phyloP scores from a whole-genome alignment of 2,797 vertebrate species.

The Lithobates sylvaticus region DNA sequence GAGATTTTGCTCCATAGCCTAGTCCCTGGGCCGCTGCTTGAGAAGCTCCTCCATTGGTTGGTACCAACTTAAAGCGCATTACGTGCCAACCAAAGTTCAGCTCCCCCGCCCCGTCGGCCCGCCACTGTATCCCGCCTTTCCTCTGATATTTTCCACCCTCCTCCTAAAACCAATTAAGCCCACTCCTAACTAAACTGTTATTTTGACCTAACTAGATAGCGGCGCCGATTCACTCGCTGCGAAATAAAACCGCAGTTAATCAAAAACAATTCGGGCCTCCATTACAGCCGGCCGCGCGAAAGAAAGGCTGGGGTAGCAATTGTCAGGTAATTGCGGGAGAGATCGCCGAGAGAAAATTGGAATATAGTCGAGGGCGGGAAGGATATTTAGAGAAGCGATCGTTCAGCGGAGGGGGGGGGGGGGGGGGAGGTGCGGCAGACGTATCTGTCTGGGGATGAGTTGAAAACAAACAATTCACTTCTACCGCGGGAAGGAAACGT shows the following conservation, averaged over 20 bases:
- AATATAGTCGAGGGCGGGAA: conserved; percentile 56
- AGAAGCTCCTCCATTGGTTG: too few species aligned
- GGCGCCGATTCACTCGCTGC: conserved; percentile 36
- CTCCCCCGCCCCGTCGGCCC: background rate
- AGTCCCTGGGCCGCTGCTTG: background rate
- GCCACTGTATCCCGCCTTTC: background rate
- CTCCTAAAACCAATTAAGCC: conserved; percentile 52
- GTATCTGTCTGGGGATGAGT: background rate
- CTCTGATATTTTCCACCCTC: conserved; percentile 20
- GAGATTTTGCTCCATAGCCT: too few species aligned
- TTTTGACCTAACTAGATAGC: conserved; percentile 56
- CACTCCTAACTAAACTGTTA: conserved; percentile 61
- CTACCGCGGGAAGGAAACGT: conserved; percentile 28
- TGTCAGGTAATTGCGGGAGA: conserved; percentile 58
- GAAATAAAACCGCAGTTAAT: conserved; percentile 64
- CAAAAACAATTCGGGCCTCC: conserved; percentile 65
- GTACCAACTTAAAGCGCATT: background rate
- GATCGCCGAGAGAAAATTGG: conserved; percentile 62
- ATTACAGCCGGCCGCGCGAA: conserved; percentile 62
- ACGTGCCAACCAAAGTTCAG: conserved; percentile 9
- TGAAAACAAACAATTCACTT: conserved; percentile 59
- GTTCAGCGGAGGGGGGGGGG: background rate
- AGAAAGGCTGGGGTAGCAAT: conserved; percentile 60
- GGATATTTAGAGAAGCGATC: conserved; percentile 59
- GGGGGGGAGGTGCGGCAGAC: background rate